Evolutionary conservation across 2,113 vertebrate genomes (phyloP).

Genomic region (Menura novaehollandiae): DNA sequence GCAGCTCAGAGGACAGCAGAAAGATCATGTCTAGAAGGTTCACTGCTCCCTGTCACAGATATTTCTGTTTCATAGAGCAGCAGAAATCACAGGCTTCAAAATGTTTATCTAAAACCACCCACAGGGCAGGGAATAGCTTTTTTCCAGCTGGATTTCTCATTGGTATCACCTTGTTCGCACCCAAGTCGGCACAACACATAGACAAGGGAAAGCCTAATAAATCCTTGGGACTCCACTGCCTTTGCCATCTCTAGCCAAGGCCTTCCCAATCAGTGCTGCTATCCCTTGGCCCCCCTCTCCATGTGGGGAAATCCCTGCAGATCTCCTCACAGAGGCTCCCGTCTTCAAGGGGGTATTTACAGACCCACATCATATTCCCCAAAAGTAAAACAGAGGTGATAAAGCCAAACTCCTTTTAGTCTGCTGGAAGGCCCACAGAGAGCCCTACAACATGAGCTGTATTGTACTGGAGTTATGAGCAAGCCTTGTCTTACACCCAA

Average conservation of each 20-base stretch:
- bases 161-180: background rate
- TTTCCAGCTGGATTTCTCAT: background rate
- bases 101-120: background rate
- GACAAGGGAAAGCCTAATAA: background rate
- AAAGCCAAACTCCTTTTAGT: background rate
- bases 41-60: background rate
- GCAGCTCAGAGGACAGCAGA: background rate
- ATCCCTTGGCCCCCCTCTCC: background rate
- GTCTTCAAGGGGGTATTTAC: background rate
- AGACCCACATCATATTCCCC: background rate
- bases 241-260: background rate
- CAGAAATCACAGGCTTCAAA: background rate
- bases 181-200: background rate
- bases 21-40: background rate
- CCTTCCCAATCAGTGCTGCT: background rate
- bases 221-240: background rate
- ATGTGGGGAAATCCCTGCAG: background rate
- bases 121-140: background rate
- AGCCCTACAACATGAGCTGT: background rate
- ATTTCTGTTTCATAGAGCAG: background rate
- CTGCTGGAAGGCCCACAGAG: background rate
- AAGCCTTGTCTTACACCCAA: background rate
- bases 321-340: background rate
- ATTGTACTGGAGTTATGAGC: background rate
- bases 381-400: background rate